Percentiles rank a stretch among this genome's conserved stretches.
phyloP scores from a whole-genome alignment of 2,797 vertebrate genomes.

The Rhadinocentrus ornatus region DNA sequence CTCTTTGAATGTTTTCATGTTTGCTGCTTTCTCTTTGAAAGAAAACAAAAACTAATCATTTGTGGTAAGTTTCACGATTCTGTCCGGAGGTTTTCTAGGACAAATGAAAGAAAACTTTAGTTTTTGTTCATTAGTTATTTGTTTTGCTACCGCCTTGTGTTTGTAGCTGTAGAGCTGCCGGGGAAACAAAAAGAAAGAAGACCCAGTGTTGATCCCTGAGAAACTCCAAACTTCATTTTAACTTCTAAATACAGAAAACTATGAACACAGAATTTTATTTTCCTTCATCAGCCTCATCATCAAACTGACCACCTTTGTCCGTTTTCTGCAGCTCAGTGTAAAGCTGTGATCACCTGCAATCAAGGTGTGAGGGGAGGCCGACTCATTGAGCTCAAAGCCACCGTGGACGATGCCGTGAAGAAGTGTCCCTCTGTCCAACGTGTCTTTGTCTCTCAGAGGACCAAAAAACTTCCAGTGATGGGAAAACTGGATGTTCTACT shows the following conservation, averaged over 20 bases:
- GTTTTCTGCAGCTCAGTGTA: slow-evolving; percentile 84
- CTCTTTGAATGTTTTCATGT: too few relatives aligned
- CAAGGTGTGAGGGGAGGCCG: slow-evolving; percentile 88
- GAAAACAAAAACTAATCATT: not conserved
- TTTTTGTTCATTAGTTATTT: too few relatives aligned
- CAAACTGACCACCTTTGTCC: not conserved
- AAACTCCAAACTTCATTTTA: not conserved
- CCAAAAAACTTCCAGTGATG: slow-evolving; percentile 82
- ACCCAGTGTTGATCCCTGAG: not conserved
- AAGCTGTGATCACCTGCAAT: slow-evolving; percentile 90
- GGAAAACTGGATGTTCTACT: slow-evolving; percentile 83
- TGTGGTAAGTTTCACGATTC: not conserved
- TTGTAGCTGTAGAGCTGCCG: not conserved
- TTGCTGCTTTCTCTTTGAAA: too few relatives aligned
- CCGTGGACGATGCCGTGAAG: slow-evolving; percentile 89
- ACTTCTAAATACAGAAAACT: not conserved
- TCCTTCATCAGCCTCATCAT: too few relatives aligned
- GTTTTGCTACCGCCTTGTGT: too few relatives aligned
- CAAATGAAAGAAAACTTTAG: too few relatives aligned
- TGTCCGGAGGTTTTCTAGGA: too few relatives aligned
- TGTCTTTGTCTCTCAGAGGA: slow-evolving; percentile 89
- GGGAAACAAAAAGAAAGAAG: not conserved
- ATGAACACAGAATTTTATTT: too few relatives aligned
- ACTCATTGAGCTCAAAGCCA: slow-evolving; percentile 83
- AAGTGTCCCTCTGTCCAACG: slow-evolving; percentile 84